Conservation (phyloP, 2,888 invertebrate genomes). For the Mantis religiosa region DNA sequence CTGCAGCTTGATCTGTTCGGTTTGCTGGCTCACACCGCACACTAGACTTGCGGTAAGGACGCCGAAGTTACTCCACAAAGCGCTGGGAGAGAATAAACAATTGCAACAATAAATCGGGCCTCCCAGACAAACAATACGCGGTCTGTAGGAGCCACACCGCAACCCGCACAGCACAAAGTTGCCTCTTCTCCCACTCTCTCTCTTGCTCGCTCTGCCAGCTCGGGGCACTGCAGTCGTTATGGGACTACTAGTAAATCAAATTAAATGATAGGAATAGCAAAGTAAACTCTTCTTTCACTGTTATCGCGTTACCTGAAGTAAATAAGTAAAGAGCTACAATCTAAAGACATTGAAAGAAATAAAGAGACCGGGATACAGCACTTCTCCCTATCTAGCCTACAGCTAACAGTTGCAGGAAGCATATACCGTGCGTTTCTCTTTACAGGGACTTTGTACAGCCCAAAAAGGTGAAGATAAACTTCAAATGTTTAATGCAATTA, state of each 20-base stretch:
- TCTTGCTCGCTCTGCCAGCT: background rate
- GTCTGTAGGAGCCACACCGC: background rate
- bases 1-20: background rate
- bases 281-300: background rate
- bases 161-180: background rate
- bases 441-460: too few relatives aligned
- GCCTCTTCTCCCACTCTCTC: background rate
- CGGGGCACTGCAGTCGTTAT: background rate
- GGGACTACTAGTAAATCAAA: background rate
- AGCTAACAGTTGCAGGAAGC: too few relatives aligned
- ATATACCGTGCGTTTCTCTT: too few relatives aligned
- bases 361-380: too few relatives aligned
- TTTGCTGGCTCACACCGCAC: background rate
- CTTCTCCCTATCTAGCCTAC: too few relatives aligned
- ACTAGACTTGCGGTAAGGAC: background rate
- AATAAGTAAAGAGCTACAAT: background rate
- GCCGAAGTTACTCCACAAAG: background rate
- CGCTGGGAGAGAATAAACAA: constrained; percentile 6
- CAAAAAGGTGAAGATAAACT: too few relatives aligned
- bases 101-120: constrained; percentile 13
- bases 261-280: background rate
- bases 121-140: constrained; percentile 14
- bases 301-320: background rate
- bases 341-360: too few relatives aligned
- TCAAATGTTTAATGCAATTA: too few relatives aligned